Conservation (phyloP, 2,888 invertebrate genomes). For the Lithophane semibrunnea region DNA sequence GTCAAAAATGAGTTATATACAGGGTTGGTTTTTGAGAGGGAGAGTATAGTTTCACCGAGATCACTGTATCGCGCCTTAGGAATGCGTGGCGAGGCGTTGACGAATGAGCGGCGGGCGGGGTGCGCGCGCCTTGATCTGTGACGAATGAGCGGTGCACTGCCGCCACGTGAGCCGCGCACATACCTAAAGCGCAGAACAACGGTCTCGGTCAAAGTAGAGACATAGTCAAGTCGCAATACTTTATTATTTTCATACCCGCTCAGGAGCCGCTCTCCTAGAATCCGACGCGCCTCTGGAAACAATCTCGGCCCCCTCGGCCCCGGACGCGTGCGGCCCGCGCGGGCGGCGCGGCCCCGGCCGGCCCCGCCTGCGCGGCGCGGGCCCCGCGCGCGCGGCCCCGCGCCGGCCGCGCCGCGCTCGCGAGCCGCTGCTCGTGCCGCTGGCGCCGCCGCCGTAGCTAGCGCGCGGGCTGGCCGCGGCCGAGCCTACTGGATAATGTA, state of each 20-base stretch:
- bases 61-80: no score
- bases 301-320: conserved; percentile 55
- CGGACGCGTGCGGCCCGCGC: conserved; percentile 26
- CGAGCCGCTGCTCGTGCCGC: conserved; percentile 88
- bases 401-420: conserved; percentile 81
- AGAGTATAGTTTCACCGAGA: no score
- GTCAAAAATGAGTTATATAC: no score
- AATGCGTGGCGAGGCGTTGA: no score
- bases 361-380: conserved; percentile 69
- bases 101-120: no score
- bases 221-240: not conserved
- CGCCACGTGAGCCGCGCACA: no score
- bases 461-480: not conserved
- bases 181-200: no score
- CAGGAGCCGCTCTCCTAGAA: conserved; percentile 81
- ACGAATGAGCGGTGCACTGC: no score
- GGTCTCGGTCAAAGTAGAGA: not conserved
- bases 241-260: not conserved
- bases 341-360: conserved; percentile 66
- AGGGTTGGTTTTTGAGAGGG: no score
- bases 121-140: no score
- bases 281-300: conserved; percentile 81
- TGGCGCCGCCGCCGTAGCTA: conserved; percentile 86
- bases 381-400: conserved; percentile 67
- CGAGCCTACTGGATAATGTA: not conserved